phyloP scores from a whole-genome alignment of 2,113 vertebrate genomes.

The Strix uralensis region DNA sequence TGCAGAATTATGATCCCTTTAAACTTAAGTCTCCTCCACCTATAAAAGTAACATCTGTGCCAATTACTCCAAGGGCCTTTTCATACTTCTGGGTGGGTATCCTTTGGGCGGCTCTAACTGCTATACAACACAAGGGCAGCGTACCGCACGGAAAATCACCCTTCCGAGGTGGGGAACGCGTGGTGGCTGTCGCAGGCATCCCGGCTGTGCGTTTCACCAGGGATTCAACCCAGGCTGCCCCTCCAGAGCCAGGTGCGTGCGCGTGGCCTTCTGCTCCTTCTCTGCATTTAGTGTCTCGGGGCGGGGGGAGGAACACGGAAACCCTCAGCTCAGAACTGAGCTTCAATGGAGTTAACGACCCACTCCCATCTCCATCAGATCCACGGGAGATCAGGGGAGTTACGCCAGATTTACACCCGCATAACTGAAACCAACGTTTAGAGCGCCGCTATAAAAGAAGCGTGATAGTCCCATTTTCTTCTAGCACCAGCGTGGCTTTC shows the following conservation, averaged over 20 bases:
- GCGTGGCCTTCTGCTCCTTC: not conserved
- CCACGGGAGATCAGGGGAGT: not conserved
- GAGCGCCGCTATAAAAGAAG: not conserved
- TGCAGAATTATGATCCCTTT: conserved; percentile 79
- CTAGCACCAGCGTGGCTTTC: conserved; percentile 49
- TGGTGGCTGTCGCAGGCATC: not conserved
- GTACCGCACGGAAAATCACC: not conserved
- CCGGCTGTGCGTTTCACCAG: not conserved
- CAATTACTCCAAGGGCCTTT: conserved; percentile 71
- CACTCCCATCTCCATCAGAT: conserved; percentile 4
- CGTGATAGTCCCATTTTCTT: not conserved
- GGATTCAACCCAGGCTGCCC: not conserved
- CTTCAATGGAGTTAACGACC: conserved; percentile 63
- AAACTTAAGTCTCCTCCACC: conserved; percentile 72
- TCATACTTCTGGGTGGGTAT: conserved; percentile 58
- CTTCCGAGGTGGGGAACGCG: not conserved
- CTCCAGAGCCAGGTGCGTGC: not conserved
- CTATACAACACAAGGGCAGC: not conserved
- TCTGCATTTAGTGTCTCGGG: not conserved
- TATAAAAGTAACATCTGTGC: conserved; percentile 66
- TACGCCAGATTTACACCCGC: not conserved
- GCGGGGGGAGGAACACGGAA: not conserved
- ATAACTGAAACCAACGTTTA: not conserved
- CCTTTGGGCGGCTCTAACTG: conserved; percentile 32
- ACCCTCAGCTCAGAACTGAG: conserved; percentile 63